Evolutionary conservation across 1,140 invertebrate species (phyloP).

Genomic region (Caenorhabditis brenneri): DNA sequence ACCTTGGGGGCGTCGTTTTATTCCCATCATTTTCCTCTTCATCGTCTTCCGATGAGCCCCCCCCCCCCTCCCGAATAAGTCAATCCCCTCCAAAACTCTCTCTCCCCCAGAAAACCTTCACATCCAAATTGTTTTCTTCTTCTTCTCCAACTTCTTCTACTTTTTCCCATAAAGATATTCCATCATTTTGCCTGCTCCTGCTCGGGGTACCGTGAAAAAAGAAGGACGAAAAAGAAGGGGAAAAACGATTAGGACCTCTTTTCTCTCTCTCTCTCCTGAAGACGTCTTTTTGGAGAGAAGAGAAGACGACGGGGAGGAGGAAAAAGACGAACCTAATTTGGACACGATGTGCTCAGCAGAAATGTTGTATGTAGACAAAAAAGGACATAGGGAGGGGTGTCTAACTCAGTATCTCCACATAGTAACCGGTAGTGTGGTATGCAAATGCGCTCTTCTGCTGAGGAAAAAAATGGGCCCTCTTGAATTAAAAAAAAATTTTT

Average conservation of each 20-base stretch:
- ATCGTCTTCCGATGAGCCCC: neutral
- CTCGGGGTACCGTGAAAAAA: neutral
- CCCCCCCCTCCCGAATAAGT: neutral
- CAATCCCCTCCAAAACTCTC: no score
- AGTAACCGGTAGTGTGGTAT: no score
- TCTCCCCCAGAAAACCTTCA: no score
- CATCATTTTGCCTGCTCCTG: neutral
- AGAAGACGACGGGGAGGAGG: neutral
- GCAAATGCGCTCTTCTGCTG: no score
- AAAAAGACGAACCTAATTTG: slow-evolving; percentile 39
- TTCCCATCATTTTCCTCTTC: neutral
- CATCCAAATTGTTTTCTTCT: slow-evolving; percentile 32
- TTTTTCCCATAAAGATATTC: neutral
- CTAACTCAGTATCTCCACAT: no score
- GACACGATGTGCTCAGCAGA: neutral
- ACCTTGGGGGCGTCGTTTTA: slow-evolving; percentile 4
- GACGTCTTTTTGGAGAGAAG: neutral
- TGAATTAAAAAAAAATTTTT: no score
- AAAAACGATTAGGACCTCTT: slow-evolving; percentile 19
- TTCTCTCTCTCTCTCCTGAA: neutral
- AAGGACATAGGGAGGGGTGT: neutral
- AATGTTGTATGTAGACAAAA: no score
- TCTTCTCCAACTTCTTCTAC: neutral
- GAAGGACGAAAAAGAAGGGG: no score
- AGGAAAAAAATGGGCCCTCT: no score